phyloP scores from a whole-genome alignment of 2,797 vertebrate genomes.

The Jordanella pulchra region DNA sequence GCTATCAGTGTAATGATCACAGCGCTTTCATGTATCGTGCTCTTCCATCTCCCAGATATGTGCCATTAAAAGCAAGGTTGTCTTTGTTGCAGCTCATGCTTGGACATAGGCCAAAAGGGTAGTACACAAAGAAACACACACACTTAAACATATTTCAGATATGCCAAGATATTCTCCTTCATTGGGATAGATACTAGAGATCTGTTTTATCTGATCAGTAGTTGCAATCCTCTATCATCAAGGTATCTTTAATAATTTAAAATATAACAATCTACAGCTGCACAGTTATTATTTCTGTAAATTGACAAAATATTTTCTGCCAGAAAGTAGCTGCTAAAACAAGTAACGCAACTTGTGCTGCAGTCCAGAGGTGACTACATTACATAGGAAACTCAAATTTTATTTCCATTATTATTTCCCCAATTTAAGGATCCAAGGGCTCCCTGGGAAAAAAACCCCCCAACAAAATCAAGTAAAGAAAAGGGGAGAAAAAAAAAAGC shows the following conservation, averaged over 20 bases:
- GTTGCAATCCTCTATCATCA: slow-evolving; percentile 54
- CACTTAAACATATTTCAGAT: slow-evolving; percentile 58
- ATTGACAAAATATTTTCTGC: slow-evolving; percentile 39
- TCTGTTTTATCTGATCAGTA: slow-evolving; percentile 59
- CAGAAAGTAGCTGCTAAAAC: slow-evolving; percentile 16
- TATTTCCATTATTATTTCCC: slow-evolving; percentile 60
- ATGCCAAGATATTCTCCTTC: slow-evolving; percentile 61
- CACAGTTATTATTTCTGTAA: slow-evolving; percentile 28
- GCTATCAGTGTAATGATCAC: slow-evolving; percentile 80
- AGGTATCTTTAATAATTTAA: slow-evolving; percentile 64
- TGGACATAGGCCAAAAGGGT: slow-evolving; percentile 70
- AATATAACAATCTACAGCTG: slow-evolving; percentile 26
- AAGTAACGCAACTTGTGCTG: slow-evolving; percentile 24
- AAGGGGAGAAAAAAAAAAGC: slow-evolving; percentile 49
- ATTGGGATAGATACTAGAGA: background rate
- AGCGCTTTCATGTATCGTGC: slow-evolving; percentile 73
- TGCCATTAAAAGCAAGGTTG: slow-evolving; percentile 79
- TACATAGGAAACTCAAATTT: slow-evolving; percentile 25
- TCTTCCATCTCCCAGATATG: slow-evolving; percentile 74
- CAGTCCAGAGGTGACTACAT: slow-evolving; percentile 6
- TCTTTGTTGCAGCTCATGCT: slow-evolving; percentile 71
- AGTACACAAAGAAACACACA: slow-evolving; percentile 5
- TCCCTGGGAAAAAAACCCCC: slow-evolving; percentile 62
- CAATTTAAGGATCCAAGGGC: slow-evolving; percentile 60
- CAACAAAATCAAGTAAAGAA: slow-evolving; percentile 63